Percentiles rank a stretch among this genome's conserved stretches.
These are phyloP conservation scores for Poeciliopsis turrubarensis DNA, from an alignment of 2,113 vertebrate genomes.

Conservation along the genomic window DNA sequence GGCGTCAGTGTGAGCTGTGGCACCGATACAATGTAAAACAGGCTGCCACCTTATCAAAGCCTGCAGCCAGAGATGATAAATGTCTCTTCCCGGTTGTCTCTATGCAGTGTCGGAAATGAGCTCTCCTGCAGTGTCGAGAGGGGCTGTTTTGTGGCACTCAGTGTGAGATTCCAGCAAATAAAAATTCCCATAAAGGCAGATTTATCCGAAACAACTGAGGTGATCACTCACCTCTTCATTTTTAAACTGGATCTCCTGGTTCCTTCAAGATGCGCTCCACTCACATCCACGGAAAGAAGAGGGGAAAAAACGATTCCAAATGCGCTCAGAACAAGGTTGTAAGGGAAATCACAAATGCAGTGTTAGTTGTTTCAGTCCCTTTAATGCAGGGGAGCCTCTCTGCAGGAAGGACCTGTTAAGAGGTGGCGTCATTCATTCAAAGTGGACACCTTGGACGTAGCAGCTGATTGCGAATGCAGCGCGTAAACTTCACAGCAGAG, in stretches of 20 bases:
- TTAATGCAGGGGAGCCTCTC: neutral
- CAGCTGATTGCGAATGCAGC: constrained; percentile 29
- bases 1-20: constrained; percentile 12
- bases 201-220: constrained; percentile 8
- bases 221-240: constrained; percentile 65
- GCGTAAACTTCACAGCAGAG: constrained; percentile 59
- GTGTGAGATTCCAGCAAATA: constrained; percentile 5
- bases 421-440: constrained; percentile 65
- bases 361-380: constrained; percentile 36
- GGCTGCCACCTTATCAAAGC: constrained; percentile 33
- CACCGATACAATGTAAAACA: constrained; percentile 7
- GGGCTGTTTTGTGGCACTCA: constrained; percentile 11
- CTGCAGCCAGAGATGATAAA: constrained; percentile 53
- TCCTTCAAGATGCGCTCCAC: constrained; percentile 44
- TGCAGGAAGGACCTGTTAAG: constrained; percentile 21
- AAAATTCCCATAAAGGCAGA: constrained; percentile 8
- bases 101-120: constrained; percentile 52
- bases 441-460: constrained; percentile 24
- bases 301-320: constrained; percentile 32
- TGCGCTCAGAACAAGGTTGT: constrained; percentile 21
- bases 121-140: constrained; percentile 1
- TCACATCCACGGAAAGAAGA: constrained; percentile 56
- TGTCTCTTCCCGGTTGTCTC: constrained; percentile 40
- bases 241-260: constrained; percentile 36
- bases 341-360: constrained; percentile 11